Base-by-base conservation (phyloP, 53 echinoderm and acorn worm genomes). In the Echinarachnius parma region DNA sequence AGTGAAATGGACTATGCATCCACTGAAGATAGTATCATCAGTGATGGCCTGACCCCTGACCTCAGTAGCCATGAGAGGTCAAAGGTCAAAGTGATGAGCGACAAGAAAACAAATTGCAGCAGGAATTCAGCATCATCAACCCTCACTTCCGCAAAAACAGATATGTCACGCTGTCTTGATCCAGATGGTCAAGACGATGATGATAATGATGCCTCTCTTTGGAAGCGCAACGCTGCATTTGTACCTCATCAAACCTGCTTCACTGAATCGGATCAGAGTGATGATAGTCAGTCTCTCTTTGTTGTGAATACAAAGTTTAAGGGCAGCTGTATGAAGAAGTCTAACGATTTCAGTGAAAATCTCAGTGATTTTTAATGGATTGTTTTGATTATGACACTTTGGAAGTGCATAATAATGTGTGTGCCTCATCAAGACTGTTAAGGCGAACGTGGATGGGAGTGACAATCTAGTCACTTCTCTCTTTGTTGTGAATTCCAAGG, bases 171-270 rank as follows among this genome's bases (percentile, higher is more conserved):
- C 21, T 9, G 13, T 48, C 19, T 48, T 25, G 57, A 72, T 13
- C 34, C 24, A 8, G 74, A 56, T 28, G 16, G 27, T 32, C 36
- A 37, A 7, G 29, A 28, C 1, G 33, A 22, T 21, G 33, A 33
- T 20, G 48, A 50, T 37, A 28, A 28, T 0, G 27, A 56, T 27
- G 57, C 13, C 2, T 42, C 33, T n/a, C 15, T 72, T 5, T 72
- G 74, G 74, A 72, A 72, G 25, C 74, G 74, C 15, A 72, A 72
- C 36, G 28, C 22, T 24, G 45, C 74, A 16, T 72, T 72, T 54
- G 54, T 72, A 57, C 74, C 74, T 0, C 39, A n/a, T 11, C 55
- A 36, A 16, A 72, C 57, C 11, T 54, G 15, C 37, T 72, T 72
- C 39, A 57, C 55, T 4, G 55, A 54, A 27, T 54, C 37, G 15